These are phyloP conservation scores for Acleris sparsana DNA, from an alignment of 2,888 invertebrate genomes.

Conservation along the genomic window DNA sequence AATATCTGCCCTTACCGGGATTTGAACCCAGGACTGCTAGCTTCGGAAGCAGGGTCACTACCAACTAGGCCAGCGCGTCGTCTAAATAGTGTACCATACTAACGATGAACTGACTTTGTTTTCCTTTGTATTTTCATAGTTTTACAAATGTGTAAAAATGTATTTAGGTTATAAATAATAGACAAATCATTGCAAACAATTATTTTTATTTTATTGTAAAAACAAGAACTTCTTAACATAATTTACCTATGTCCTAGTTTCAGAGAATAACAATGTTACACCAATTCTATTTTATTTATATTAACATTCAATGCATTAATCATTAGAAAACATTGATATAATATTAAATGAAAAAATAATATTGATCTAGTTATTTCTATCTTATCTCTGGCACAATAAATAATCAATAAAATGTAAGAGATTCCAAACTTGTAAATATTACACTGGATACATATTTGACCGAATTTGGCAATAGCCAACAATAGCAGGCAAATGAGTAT, in stretches of 20 bases:
- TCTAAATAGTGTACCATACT: too few species aligned
- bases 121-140: slow-evolving; percentile 4
- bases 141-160: slow-evolving; percentile 14
- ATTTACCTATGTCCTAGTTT: slow-evolving; percentile 61
- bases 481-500: slow-evolving; percentile 30
- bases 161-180: slow-evolving; percentile 43
- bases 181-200: slow-evolving; percentile 62
- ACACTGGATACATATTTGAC: slow-evolving; percentile 32
- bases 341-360: slow-evolving; percentile 37
- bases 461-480: slow-evolving; percentile 33
- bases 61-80: too few species aligned
- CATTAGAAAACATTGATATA: slow-evolving; percentile 34
- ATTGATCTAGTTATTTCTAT: slow-evolving; percentile 36
- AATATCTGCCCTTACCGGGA: too few species aligned
- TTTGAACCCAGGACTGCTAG: too few species aligned
- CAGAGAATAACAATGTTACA: slow-evolving; percentile 73
- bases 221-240: slow-evolving; percentile 70
- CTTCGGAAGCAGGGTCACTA: too few species aligned
- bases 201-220: slow-evolving; percentile 76
- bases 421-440: slow-evolving; percentile 34
- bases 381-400: slow-evolving; percentile 63
- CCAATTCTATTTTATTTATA: slow-evolving; percentile 58
- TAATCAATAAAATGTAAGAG: slow-evolving; percentile 39
- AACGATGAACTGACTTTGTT: too few species aligned
- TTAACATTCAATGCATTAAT: slow-evolving; percentile 43